These are phyloP conservation scores for Micrastur ruficollis DNA, from an alignment of 2,797 vertebrate genomes.

Conservation along the genomic window DNA sequence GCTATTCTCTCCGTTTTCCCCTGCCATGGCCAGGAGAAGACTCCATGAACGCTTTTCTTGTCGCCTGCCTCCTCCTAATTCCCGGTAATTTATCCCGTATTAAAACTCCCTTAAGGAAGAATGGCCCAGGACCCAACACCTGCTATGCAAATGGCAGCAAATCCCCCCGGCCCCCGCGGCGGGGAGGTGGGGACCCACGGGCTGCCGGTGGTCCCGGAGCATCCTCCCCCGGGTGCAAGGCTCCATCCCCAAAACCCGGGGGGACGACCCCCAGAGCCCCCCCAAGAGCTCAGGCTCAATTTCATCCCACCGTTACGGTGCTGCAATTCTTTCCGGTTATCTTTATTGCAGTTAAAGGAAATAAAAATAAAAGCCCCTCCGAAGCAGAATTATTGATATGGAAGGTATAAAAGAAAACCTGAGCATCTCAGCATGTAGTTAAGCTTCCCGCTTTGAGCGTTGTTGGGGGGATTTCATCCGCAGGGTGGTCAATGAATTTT, in stretches of 20 bases:
- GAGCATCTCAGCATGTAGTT: not conserved
- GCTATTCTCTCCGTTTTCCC: not conserved
- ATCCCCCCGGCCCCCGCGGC: slow-evolving; percentile 49
- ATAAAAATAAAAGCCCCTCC: not conserved
- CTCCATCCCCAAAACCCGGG: not conserved
- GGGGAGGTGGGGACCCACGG: not conserved
- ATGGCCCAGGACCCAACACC: slow-evolving; percentile 79
- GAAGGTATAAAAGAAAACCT: not conserved
- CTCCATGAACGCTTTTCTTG: slow-evolving; percentile 53
- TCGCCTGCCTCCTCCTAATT: slow-evolving; percentile 76
- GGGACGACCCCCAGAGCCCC: not conserved
- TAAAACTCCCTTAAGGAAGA: slow-evolving; percentile 85
- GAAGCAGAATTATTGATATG: not conserved
- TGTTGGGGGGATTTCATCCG: not conserved
- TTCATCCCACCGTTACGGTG: rapidly evolving
- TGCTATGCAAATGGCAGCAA: slow-evolving; percentile 86
- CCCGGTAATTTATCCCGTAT: slow-evolving; percentile 84
- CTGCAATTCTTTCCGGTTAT: not conserved
- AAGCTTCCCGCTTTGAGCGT: not conserved
- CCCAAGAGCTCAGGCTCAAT: not conserved
- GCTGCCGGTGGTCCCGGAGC: not conserved
- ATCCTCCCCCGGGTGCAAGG: not conserved
- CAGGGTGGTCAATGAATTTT: not conserved
- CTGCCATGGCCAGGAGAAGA: slow-evolving; percentile 1
- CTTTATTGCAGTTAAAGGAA: not conserved